A percentile compares a stretch with the other conserved stretches of the same genome.
phyloP scores from a whole-genome alignment of 2,113 vertebrate genomes.

The Tupaia tana region DNA sequence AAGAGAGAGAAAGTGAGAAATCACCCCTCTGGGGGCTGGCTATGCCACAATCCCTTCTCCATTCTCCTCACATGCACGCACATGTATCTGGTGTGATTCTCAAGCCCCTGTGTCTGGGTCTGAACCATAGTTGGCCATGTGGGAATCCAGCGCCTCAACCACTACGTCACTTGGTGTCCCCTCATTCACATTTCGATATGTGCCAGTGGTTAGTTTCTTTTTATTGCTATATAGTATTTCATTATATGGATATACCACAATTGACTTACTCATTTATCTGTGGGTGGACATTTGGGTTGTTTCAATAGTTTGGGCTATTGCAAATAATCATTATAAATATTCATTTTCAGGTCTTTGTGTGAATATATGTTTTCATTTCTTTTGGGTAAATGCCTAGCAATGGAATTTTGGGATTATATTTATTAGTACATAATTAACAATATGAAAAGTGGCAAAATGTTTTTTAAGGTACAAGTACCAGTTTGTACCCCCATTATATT shows the following conservation, averaged over 20 bases:
- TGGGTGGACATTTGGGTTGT: neutral
- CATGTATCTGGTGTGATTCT: no score
- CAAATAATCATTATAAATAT: slow-evolving; percentile 5
- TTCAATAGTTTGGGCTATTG: neutral
- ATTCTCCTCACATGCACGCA: no score
- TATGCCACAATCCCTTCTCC: no score
- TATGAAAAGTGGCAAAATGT: neutral
- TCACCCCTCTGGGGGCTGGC: no score
- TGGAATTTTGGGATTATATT: neutral
- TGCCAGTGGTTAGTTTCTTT: neutral
- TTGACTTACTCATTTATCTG: neutral
- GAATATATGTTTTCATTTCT: slow-evolving; percentile 13
- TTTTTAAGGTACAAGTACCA: neutral
- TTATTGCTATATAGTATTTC: neutral
- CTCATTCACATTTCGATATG: neutral
- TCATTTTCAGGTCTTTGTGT: neutral
- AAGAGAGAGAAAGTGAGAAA: no score
- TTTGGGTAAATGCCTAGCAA: neutral
- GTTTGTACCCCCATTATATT: neutral
- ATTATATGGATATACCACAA: neutral
- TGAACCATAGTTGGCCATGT: no score
- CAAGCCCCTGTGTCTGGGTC: no score
- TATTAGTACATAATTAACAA: neutral
- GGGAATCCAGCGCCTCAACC: no score
- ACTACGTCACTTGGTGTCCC: no score